Evolutionary conservation across 2,113 vertebrate genomes (phyloP).

Genomic region (Hydrolagus affinis): DNA sequence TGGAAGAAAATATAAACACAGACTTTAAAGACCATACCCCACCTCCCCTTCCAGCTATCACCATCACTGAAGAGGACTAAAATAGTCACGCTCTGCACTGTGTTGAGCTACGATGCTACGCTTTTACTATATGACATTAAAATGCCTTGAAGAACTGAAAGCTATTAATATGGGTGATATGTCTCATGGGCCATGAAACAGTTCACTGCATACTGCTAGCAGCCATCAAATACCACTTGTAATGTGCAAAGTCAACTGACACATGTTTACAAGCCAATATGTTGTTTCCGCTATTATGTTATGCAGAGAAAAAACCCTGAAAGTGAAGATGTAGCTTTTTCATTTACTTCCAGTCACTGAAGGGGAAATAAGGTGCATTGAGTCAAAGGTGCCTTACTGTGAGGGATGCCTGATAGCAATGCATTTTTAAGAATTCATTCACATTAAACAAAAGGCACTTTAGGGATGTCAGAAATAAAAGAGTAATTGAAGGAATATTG

Average conservation of each 20-base stretch:
- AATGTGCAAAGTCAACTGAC: no score
- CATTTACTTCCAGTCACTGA: not conserved
- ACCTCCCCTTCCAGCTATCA: no score
- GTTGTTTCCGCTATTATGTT: not conserved
- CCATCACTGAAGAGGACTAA: no score
- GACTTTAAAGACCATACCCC: no score
- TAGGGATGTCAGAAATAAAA: not conserved
- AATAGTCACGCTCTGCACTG: no score
- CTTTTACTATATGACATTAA: conserved; percentile 1
- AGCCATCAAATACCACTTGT: no score
- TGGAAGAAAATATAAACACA: no score
- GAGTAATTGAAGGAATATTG: not conserved
- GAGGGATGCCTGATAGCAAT: not conserved
- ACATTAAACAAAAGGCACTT: not conserved
- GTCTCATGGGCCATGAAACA: not conserved
- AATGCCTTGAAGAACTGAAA: not conserved
- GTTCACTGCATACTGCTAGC: no score
- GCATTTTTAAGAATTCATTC: not conserved
- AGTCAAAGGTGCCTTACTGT: not conserved
- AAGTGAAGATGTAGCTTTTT: not conserved
- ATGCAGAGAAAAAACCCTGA: not conserved
- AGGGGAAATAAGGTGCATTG: not conserved
- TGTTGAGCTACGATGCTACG: no score
- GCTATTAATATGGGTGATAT: not conserved
- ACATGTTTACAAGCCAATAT: not conserved